phyloP scores from a whole-genome alignment of 2,888 invertebrate genomes.

The Aspidiotus rigidus region DNA sequence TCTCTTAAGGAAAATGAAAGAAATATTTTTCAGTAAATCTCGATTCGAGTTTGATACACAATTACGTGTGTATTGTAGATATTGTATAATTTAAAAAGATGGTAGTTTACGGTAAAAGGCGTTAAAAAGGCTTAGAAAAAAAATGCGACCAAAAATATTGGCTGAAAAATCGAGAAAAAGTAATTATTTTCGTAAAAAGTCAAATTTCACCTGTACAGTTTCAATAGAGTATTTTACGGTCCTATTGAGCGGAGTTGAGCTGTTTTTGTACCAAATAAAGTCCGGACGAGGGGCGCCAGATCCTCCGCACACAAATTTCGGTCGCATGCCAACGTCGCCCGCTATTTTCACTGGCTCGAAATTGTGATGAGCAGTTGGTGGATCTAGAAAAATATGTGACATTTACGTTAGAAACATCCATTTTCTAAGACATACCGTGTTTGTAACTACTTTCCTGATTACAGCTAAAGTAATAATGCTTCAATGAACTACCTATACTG shows the following conservation, averaged over 20 bases:
- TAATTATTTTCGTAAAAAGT: neutral
- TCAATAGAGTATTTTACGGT: neutral
- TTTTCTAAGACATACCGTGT: neutral
- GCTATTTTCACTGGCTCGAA: constrained; percentile 76
- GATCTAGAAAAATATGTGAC: constrained; percentile 48
- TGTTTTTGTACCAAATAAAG: constrained; percentile 75
- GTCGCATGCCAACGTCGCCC: constrained; percentile 60
- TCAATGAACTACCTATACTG: no score
- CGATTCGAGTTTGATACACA: no score
- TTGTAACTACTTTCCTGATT: no score
- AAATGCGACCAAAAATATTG: no score
- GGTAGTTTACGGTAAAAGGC: no score
- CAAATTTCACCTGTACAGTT: neutral
- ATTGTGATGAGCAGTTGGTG: constrained; percentile 72
- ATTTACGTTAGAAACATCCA: neutral
- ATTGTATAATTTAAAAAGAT: no score
- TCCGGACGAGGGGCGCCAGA: constrained; percentile 73
- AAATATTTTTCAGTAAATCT: no score
- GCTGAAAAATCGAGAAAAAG: no score
- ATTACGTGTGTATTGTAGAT: no score
- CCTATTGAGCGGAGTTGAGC: constrained; percentile 46
- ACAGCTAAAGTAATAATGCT: no score
- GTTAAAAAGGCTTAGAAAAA: no score
- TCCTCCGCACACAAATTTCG: constrained; percentile 55
- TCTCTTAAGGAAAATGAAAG: no score